Conservation (phyloP, 2,888 invertebrate species). For the Phania funesta region DNA sequence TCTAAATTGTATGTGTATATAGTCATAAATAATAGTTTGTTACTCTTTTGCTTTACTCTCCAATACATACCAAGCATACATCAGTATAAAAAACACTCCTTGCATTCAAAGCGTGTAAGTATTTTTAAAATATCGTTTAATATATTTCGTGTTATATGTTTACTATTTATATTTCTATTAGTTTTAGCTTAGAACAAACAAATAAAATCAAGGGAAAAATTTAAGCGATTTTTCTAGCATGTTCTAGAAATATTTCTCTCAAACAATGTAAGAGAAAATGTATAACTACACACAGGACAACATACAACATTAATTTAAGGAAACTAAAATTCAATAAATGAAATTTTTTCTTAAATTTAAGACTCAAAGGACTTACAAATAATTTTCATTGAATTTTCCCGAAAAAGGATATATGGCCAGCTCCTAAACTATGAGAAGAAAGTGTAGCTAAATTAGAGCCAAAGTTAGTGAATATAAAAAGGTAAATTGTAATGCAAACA, state of each 20-base stretch:
- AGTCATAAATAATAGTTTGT: conserved; percentile 53
- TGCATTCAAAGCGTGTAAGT: conserved; percentile 37
- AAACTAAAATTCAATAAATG: background rate
- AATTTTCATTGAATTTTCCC: background rate
- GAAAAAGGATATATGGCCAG: conserved; percentile 23
- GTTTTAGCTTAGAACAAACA: background rate
- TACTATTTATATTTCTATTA: conserved; percentile 31
- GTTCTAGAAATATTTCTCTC: conserved; percentile 20
- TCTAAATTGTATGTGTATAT: background rate
- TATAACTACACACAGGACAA: too few relatives aligned
- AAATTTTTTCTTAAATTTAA: background rate
- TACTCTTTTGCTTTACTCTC: background rate
- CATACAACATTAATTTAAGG: too few relatives aligned
- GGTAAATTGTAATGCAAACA: background rate
- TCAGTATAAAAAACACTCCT: background rate
- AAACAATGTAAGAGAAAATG: background rate
- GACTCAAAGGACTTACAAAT: background rate
- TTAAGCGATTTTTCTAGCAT: conserved; percentile 15
- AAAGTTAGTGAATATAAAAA: background rate
- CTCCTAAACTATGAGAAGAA: background rate
- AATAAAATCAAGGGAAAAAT: conserved; percentile 20
- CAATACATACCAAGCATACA: background rate
- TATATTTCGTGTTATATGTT: conserved; percentile 43
- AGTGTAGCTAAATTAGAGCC: background rate
- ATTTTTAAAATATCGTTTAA: conserved; percentile 40